Percentiles rank a stretch among this genome's conserved stretches.
phyloP scores from a whole-genome alignment of 2,888 invertebrate genomes.

The Meiosimyza platycephala region DNA sequence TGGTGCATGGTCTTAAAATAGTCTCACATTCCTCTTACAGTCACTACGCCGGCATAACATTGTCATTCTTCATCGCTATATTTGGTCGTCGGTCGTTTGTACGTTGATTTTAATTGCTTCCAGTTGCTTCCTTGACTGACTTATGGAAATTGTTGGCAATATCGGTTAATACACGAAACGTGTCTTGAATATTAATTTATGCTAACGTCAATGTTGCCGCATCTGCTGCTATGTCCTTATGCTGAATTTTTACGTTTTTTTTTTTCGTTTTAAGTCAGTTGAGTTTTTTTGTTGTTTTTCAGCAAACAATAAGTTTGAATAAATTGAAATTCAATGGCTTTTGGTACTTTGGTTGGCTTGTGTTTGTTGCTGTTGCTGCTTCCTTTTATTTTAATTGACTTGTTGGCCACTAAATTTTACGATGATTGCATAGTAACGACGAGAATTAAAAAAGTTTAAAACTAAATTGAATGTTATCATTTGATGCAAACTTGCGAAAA shows the following conservation, averaged over 20 bases:
- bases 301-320: no score
- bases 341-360: no score
- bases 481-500: no score
- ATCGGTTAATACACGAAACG: slow-evolving; percentile 59
- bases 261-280: background rate
- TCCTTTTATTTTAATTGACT: slow-evolving; percentile 2
- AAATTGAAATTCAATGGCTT: no score
- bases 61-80: no score
- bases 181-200: slow-evolving; percentile 54
- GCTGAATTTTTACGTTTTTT: background rate
- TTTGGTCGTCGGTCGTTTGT: slow-evolving; percentile 3
- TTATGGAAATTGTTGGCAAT: slow-evolving; percentile 60
- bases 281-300: background rate
- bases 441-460: no score
- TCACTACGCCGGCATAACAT: background rate
- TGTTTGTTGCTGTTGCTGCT: background rate
- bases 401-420: background rate
- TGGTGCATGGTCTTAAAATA: no score
- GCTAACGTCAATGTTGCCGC: background rate
- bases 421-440: no score
- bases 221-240: background rate
- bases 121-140: slow-evolving; percentile 45
- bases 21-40: no score
- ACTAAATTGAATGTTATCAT: no score
- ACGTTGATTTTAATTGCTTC: slow-evolving; percentile 34